These are phyloP conservation scores for Gobiocypris rarus DNA, from an alignment of 2,113 vertebrate genomes.

Conservation along the genomic window DNA sequence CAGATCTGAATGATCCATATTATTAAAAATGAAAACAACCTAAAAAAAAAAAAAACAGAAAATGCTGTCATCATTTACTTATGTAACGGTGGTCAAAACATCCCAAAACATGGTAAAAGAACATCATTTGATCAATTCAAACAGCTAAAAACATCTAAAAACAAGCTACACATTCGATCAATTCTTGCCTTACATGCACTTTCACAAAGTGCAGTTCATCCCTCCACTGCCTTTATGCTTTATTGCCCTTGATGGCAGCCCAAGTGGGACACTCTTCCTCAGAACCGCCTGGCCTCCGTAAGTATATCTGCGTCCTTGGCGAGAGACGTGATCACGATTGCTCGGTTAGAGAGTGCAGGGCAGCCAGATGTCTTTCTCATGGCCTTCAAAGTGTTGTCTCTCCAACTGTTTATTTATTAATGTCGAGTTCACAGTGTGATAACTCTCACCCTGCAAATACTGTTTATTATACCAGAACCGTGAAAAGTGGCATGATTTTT, in stretches of 20 bases:
- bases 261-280: constrained; percentile 29
- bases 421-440: constrained; percentile 40
- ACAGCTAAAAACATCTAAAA: background rate
- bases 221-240: background rate
- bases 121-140: background rate
- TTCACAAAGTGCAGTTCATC: background rate
- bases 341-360: constrained; percentile 37
- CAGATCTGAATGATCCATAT: constrained; percentile 25
- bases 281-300: constrained; percentile 28
- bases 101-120: background rate
- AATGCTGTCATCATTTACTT: background rate
- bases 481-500: background rate
- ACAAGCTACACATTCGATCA: background rate
- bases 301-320: constrained; percentile 43
- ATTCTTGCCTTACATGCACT: background rate
- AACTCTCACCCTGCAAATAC: constrained; percentile 46
- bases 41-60: too few species aligned
- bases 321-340: constrained; percentile 36
- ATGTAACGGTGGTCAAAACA: background rate
- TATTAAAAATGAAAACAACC: background rate
- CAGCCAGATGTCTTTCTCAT: constrained; percentile 54
- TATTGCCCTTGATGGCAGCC: constrained; percentile 35
- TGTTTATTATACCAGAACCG: constrained; percentile 57
- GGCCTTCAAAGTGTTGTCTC: constrained; percentile 53
- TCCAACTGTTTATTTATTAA: constrained; percentile 57